Evolutionary conservation across 2,888 invertebrate genomes (phyloP), one percentile per base, ranked within the genome.

Genomic region (Serrognathus titanus): DNA sequence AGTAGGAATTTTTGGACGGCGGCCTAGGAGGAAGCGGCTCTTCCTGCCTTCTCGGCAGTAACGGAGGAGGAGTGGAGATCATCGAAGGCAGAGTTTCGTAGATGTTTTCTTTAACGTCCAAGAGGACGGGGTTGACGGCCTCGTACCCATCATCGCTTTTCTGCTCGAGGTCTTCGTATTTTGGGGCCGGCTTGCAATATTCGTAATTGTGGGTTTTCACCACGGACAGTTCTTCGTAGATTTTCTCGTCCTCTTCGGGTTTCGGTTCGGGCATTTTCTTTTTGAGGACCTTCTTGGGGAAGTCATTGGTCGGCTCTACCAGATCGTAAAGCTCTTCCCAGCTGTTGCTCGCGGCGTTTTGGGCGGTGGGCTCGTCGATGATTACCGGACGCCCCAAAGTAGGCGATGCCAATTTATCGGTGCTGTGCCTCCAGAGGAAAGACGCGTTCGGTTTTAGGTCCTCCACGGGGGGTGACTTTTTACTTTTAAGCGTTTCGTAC

Each of bases 371-470:
- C 9, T 12, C 11, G 41, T 54, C 41, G 37, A 11, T 48, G 4
- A 49, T 43, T 1, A 37, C 45, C 16, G 37, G 49, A 13, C 40
- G 11, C 31, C 36, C 20, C 37, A 50, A 50, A n/a, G 35, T 46
- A 12, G 53, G 40, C 24, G 24, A 31, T 1, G 24, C 24, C 2
- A 46, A 53, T 48, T 67, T 65, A 52, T 71, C 74, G 20, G 71
- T 71, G 56, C 74, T 83, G 58, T 80, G 73, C 55, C 84, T 81
- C 82, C 85, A 87, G 38, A 88, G 75, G 73, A 88, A 88, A 3
- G 88, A 87, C 62, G 80, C 81, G 68, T 87, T 87, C 1, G 87
- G 86, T 64, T 82, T 79, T 53, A 84, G 79, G 10, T 48, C 48
- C 24, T 31, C 24, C 24, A 31, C 24, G 24, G 24, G 24, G 11